Percentiles rank a stretch among this genome's conserved stretches.
Evolutionary conservation across 2,888 invertebrate genomes (phyloP).

Genomic region (Taenaris catops): DNA sequence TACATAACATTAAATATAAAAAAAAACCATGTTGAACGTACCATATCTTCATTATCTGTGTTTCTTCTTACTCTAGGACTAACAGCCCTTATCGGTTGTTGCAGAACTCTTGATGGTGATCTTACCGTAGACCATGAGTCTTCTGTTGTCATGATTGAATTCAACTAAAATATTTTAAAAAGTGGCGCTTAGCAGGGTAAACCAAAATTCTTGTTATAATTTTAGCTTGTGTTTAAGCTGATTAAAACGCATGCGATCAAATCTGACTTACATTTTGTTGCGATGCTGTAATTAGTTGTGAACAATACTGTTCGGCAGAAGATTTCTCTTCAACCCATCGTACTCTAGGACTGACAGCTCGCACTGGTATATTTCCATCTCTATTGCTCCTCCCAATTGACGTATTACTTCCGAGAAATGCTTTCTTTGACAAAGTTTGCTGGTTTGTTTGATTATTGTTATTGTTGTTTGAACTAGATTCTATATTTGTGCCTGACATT

Average conservation of each 20-base stretch:
- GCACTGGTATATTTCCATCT: slow-evolving; percentile 69
- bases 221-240: too few relatives aligned
- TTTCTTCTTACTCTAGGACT: slow-evolving; percentile 69
- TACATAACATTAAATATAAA: too few relatives aligned
- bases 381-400: slow-evolving; percentile 67
- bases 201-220: too few relatives aligned
- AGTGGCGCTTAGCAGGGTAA: too few relatives aligned
- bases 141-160: slow-evolving; percentile 45
- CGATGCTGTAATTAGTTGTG: slow-evolving; percentile 61
- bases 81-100: slow-evolving; percentile 72
- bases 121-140: slow-evolving; percentile 59
- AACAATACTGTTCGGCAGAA: slow-evolving; percentile 54
- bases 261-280: slow-evolving; percentile 63
- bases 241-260: not conserved
- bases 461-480: slow-evolving; percentile 68
- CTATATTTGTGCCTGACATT: slow-evolving; percentile 81
- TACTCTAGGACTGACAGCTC: slow-evolving; percentile 73
- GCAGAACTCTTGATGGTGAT: slow-evolving; percentile 64
- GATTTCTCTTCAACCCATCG: slow-evolving; percentile 72
- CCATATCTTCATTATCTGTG: slow-evolving; percentile 65
- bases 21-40: too few relatives aligned
- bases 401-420: slow-evolving; percentile 73
- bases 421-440: slow-evolving; percentile 69
- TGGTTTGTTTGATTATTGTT: slow-evolving; percentile 66
- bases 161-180: slow-evolving; percentile 49